Conservation (phyloP, 2,888 invertebrate genomes). For the Sycophila texana region DNA sequence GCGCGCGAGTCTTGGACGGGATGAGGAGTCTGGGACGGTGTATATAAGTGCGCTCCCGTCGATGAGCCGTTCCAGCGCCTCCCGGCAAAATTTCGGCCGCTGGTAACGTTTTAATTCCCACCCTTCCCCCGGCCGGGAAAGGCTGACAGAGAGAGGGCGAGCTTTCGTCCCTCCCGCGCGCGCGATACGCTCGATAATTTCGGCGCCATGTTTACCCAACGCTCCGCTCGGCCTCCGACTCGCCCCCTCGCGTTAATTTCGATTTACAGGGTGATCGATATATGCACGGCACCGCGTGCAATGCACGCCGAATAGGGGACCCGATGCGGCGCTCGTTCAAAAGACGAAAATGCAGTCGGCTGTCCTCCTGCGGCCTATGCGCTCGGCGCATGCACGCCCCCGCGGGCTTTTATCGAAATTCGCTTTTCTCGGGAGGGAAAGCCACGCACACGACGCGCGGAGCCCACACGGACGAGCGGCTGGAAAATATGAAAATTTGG, state of each 20-base stretch:
- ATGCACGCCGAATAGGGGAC: not conserved
- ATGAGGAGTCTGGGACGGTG: too few species aligned
- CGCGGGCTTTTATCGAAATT: slow-evolving; percentile 33
- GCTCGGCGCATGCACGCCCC: slow-evolving; percentile 25
- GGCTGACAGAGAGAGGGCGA: slow-evolving; percentile 25
- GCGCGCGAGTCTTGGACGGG: too few species aligned
- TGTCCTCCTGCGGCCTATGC: too few species aligned
- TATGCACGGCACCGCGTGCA: slow-evolving; percentile 15
- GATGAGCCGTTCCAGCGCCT: not conserved
- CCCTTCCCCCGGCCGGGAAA: not conserved
- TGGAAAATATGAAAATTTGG: slow-evolving; percentile 34
- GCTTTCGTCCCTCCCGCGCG: slow-evolving; percentile 29
- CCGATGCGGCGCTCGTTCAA: not conserved
- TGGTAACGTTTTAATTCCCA: slow-evolving; percentile 26
- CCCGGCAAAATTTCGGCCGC: not conserved
- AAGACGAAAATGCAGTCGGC: not conserved
- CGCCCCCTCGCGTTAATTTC: slow-evolving; percentile 36
- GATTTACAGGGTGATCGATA: slow-evolving; percentile 53
- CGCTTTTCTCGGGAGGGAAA: not conserved
- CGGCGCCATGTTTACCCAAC: slow-evolving; percentile 60
- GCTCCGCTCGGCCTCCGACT: slow-evolving; percentile 15
- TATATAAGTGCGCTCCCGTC: too few species aligned
- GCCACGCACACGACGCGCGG: not conserved
- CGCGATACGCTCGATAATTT: slow-evolving; percentile 61
- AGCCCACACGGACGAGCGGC: not conserved